Percentiles rank a stretch among this genome's conserved stretches.
These are phyloP conservation scores for Corythoichthys intestinalis DNA, from an alignment of 2,113 vertebrate genomes.

Conservation along the genomic window DNA sequence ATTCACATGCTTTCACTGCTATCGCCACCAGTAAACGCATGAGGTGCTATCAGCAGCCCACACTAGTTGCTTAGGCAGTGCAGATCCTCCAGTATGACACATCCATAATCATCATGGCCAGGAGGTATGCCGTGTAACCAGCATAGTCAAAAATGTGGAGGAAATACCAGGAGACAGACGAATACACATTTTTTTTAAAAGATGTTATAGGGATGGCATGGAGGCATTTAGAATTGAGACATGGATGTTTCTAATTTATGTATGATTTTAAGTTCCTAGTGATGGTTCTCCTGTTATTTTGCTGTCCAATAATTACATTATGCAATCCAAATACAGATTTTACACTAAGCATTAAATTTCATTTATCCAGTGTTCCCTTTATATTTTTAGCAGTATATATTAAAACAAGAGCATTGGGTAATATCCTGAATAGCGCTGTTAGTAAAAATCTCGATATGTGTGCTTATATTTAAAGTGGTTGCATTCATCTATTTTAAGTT, in stretches of 20 bases:
- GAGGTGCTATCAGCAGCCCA: neutral
- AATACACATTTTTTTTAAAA: neutral
- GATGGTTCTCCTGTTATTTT: neutral
- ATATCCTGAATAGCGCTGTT: conserved; percentile 11
- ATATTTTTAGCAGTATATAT: conserved; percentile 14
- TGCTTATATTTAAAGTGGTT: conserved; percentile 18
- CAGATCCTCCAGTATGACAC: neutral
- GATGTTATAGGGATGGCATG: neutral
- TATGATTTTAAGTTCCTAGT: neutral
- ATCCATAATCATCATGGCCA: neutral
- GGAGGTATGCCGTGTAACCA: neutral
- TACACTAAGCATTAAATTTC: neutral
- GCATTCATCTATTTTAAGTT: conserved; percentile 11
- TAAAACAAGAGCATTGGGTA: conserved; percentile 19
- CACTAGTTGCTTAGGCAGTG: neutral
- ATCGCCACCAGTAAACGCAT: neutral
- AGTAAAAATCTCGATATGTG: conserved; percentile 4
- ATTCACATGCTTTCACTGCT: neutral
- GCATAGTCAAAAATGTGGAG: neutral
- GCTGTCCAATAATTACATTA: neutral
- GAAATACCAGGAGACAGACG: neutral
- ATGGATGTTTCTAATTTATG: neutral
- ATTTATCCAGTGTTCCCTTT: conserved; percentile 4
- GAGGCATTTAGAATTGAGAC: neutral
- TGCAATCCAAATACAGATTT: neutral